phyloP scores from a whole-genome alignment of 2,113 vertebrate genomes.

The Peucedramus taeniatus region DNA sequence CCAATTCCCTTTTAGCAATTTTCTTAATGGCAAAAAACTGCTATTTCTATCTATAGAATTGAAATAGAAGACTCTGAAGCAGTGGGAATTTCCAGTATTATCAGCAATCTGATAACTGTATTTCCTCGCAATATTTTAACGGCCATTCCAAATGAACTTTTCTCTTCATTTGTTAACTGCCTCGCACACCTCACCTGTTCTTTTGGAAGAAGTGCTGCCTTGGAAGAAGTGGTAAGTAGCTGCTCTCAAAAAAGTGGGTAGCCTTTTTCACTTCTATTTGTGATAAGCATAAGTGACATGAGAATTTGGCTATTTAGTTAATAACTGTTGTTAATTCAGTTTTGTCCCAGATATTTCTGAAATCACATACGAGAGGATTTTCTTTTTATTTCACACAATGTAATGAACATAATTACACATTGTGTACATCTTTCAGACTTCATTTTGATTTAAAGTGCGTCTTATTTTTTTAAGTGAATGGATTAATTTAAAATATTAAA shows the following conservation, averaged over 20 bases:
- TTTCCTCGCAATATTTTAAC: constrained; percentile 92
- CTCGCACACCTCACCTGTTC: constrained; percentile 96
- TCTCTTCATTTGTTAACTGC: constrained; percentile 98
- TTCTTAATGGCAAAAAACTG: not conserved
- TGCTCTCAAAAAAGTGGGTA: not conserved
- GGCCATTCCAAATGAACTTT: constrained; percentile 93
- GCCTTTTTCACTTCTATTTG: not conserved
- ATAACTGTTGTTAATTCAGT: not conserved
- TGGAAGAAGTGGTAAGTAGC: constrained; percentile 94
- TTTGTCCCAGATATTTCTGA: not conserved
- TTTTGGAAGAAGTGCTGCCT: constrained; percentile 94
- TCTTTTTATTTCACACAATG: not conserved
- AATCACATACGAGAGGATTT: not conserved
- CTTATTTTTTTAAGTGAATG: not conserved
- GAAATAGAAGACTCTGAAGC: constrained; percentile 99
- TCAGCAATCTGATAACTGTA: constrained; percentile 97
- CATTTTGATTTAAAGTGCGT: not conserved
- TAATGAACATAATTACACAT: not conserved
- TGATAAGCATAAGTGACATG: not conserved
- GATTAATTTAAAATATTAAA: not conserved
- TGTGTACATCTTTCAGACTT: not conserved
- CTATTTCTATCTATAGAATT: constrained; percentile 79
- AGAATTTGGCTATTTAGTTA: not conserved
- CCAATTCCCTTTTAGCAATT: not conserved
- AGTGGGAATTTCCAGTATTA: constrained; percentile 94